Conservation (phyloP, 2,797 vertebrate species). For the Microctenopoma steveboyesi region DNA sequence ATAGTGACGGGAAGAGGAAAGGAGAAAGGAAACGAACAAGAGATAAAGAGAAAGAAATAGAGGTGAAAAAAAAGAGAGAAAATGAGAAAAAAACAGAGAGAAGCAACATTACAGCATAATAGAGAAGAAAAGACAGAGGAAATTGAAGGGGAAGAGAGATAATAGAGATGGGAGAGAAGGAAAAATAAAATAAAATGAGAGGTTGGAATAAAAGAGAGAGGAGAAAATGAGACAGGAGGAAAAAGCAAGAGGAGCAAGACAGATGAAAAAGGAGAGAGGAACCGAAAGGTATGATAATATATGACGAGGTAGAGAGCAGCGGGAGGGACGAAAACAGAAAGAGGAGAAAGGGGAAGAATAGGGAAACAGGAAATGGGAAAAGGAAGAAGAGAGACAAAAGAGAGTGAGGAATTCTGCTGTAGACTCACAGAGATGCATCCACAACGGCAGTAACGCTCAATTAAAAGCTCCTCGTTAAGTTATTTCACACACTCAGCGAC, state of each 20-base stretch:
- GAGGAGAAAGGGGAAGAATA: no score
- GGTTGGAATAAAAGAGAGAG: no score
- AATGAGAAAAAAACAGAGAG: no score
- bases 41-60: no score
- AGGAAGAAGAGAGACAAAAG: neutral
- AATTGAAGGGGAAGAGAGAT: no score
- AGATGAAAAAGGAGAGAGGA: neutral
- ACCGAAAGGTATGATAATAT: neutral
- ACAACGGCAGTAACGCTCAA: conserved; percentile 17
- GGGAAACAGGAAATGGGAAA: neutral
- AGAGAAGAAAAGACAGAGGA: no score
- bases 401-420: conserved; percentile 2
- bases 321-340: neutral
- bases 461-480: conserved; percentile 37
- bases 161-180: neutral
- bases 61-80: no score
- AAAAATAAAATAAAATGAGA: neutral
- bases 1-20: neutral
- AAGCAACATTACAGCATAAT: neutral
- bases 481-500: conserved; percentile 7
- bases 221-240: neutral
- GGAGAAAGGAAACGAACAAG: neutral
- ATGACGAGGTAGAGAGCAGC: neutral
- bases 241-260: neutral
- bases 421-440: neutral